Base-by-base conservation (phyloP, 2,113 vertebrate genomes). In the Cheirogaleus medius region DNA sequence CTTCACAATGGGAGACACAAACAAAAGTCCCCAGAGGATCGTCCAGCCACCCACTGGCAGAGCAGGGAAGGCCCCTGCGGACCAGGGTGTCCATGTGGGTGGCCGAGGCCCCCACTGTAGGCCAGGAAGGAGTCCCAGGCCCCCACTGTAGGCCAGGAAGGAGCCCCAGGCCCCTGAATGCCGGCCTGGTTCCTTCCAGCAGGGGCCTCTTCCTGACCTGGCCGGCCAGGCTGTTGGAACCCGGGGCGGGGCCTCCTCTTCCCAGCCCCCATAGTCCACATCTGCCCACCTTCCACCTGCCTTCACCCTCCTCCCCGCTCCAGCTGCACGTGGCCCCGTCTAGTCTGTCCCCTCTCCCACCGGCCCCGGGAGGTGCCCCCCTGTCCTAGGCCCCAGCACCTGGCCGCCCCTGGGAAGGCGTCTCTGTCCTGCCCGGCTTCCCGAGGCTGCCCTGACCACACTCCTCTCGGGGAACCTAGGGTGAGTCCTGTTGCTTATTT, bases 11-110 rank as follows among this genome's bases (percentile, higher is more conserved):
- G 15, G 78, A 44, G 52, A 54, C 0, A 5, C 21, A 32, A 34
- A 77, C 5, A 18, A 29, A 18, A 73, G 21, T 56, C 39, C n/a
- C 0, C 0, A 56, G 5, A 21, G 52, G 42, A 21, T 34, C 1
- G 21, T 34, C 20, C 47, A 47, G 64, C 78, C 3, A 1, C 12
- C 39, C 37, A 20, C 21, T 32, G 81, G 34, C 42, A 27, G 4
- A 20, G 42, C 52, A 27, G 6, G 29, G 42, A 47, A 21, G 39
- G 11, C 34, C 68, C 6, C 6, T 8, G 4, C 63, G 78, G 78
- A 54, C 25, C 37, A 17, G 18, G 78, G 37, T 1, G 0, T 69
- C 9, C 1, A 0, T 2, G 13, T 23, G 47, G 68, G 52, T 6
- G 18, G 86, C 58, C 2, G 2, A 20, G 49, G 88, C 18, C 64